A percentile compares a stretch with the other conserved stretches of the same genome.
phyloP scores from a whole-genome alignment of 2,113 vertebrate genomes.

The Marmota monax region DNA sequence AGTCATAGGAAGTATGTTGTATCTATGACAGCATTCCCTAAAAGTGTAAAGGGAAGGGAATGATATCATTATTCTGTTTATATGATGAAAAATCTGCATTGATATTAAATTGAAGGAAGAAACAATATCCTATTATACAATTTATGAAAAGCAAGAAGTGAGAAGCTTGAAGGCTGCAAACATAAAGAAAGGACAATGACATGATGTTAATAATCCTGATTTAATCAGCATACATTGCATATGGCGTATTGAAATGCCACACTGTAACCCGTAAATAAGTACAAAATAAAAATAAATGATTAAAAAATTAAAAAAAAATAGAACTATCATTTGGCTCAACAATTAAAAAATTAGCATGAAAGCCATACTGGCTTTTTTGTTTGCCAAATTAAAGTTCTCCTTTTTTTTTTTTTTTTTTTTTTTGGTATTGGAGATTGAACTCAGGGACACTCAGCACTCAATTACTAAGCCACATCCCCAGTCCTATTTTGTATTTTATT shows the following conservation, averaged over 20 bases:
- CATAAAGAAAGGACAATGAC: neutral
- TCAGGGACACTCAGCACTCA: too few species aligned
- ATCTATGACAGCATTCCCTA: neutral
- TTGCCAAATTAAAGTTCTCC: neutral
- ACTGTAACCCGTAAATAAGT: too few species aligned
- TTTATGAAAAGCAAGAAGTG: neutral
- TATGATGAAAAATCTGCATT: neutral
- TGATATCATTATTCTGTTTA: conserved; percentile 14
- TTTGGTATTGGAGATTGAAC: too few species aligned
- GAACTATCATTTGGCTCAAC: neutral
- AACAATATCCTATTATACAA: neutral
- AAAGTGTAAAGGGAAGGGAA: neutral
- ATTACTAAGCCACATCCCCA: too few species aligned
- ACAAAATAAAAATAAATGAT: neutral
- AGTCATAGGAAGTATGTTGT: neutral
- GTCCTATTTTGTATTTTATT: too few species aligned
- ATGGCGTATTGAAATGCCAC: neutral
- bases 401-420: too few species aligned
- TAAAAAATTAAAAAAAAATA: neutral
- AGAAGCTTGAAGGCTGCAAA: neutral
- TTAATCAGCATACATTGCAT: neutral
- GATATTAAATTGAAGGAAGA: neutral
- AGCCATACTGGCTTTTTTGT: neutral
- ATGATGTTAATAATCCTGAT: neutral
- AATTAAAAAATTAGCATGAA: neutral